Evolutionary conservation across 2,888 invertebrate genomes (phyloP).

Genomic region (Nephrotoma flavescens): DNA sequence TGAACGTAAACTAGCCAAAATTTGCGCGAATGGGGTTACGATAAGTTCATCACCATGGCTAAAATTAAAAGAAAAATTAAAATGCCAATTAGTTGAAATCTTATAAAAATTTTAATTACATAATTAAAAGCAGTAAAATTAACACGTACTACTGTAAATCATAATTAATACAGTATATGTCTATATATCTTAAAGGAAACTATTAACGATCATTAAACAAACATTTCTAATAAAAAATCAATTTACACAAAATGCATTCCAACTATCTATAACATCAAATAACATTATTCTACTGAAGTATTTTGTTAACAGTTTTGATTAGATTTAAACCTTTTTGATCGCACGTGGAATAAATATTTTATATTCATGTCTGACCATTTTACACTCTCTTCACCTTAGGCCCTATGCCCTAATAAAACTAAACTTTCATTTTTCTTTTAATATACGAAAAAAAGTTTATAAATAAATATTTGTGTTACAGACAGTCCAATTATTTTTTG

Average conservation of each 20-base stretch:
- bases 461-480: neutral
- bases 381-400: neutral
- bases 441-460: neutral
- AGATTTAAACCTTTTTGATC: neutral
- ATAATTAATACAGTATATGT: neutral
- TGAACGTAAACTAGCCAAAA: conserved; percentile 95
- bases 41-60: conserved; percentile 97
- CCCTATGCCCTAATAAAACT: neutral
- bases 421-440: neutral
- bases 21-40: conserved; percentile 99
- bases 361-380: neutral
- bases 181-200: neutral
- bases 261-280: neutral
- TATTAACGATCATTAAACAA: neutral
- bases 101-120: neutral
- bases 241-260: neutral
- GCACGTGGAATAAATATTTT: neutral
- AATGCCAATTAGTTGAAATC: neutral
- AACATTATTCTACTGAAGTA: neutral
- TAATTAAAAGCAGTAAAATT: neutral
- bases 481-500: neutral
- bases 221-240: neutral
- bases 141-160: neutral
- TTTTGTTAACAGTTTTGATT: neutral
- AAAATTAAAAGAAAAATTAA: conserved; percentile 11